Base-by-base conservation (phyloP, 2,113 vertebrate species). In the Cnemophilus loriae region DNA sequence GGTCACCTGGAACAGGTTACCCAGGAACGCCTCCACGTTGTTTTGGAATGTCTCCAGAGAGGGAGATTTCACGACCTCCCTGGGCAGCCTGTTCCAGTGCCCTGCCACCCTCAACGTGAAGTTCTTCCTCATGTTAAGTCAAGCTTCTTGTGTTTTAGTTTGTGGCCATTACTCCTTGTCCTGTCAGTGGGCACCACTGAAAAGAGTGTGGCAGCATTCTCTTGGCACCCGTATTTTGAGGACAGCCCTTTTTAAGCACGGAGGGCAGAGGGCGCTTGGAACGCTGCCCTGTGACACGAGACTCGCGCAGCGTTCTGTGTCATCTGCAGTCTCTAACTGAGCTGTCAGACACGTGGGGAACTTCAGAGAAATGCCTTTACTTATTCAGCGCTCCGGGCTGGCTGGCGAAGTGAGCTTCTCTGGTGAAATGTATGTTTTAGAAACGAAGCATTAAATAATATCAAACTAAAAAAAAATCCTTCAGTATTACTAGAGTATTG, bases 281-380 rank as follows among this genome's bases (percentile, higher is more conserved):
- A 27, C 13, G 30, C 49, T 86, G 63, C 44, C 67, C 21, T 7
- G 63, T 42, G 83, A 32, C 33, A 6, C 2, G 35, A 50, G 26
- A 16, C 22, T 27, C 15, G 3, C 2, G 0, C 28, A 18, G 9
- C 20, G 3, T 41, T 28, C 16, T 35, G 1, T 64, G 73, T 60
- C 50, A 24, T 49, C 2, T 17, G 6, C 63, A 11, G 23, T 9
- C 19, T 22, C 6, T 56, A 24, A 26, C 32, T 44, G 28, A 42
- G n/a, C 11, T 55, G 11, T 49, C 33, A n/a, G 44, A 33, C 35
- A 3, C n/a, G 22, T 3, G 21, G 9, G 5, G 20, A 22, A 3
- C 27, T 77, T 71, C 5, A 41, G 52, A 39, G 65, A 15, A n/a
- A 11, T 35, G 11, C 5, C 2, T 60, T 83, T 65, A 30, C 6